These are phyloP conservation scores for Nasonia vitripennis DNA, from an alignment of 1,140 invertebrate genomes.

Conservation along the genomic window DNA sequence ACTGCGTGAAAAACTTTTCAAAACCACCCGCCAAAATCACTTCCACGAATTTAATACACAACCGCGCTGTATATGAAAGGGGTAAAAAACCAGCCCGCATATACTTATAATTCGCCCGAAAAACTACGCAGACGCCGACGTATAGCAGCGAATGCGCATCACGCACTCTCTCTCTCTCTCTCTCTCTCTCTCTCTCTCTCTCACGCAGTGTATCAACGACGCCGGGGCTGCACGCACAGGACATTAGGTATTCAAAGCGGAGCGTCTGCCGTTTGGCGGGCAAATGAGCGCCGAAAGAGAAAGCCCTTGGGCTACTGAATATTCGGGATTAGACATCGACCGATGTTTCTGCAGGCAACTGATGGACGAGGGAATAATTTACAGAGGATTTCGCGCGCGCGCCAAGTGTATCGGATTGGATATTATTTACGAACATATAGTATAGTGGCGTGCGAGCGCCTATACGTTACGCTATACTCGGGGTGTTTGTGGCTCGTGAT, in stretches of 20 bases:
- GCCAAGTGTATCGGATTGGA: not conserved
- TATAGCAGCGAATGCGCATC: not conserved
- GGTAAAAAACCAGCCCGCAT: no score
- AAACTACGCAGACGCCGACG: not conserved
- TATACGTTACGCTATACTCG: no score
- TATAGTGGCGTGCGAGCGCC: no score
- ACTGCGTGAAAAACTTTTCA: no score
- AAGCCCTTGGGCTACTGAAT: not conserved
- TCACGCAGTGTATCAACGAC: not conserved
- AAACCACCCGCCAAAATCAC: no score
- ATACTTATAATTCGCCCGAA: no score
- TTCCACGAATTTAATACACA: no score
- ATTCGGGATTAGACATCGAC: constrained; percentile 6
- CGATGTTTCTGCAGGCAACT: not conserved
- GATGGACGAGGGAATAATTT: not conserved
- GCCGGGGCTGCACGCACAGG: constrained; percentile 18
- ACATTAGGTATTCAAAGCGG: constrained; percentile 39
- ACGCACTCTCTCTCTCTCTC: constrained; percentile 3
- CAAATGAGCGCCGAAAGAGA: not conserved
- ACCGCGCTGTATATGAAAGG: no score
- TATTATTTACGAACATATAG: not conserved
- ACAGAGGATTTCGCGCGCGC: not conserved
- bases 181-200: not conserved
- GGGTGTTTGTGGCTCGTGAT: no score
- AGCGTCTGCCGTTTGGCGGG: not conserved